A percentile compares a stretch with the other conserved stretches of the same genome.
Evolutionary conservation across 2,797 vertebrate species (phyloP).

Genomic region (Acanthurus lineatus): DNA sequence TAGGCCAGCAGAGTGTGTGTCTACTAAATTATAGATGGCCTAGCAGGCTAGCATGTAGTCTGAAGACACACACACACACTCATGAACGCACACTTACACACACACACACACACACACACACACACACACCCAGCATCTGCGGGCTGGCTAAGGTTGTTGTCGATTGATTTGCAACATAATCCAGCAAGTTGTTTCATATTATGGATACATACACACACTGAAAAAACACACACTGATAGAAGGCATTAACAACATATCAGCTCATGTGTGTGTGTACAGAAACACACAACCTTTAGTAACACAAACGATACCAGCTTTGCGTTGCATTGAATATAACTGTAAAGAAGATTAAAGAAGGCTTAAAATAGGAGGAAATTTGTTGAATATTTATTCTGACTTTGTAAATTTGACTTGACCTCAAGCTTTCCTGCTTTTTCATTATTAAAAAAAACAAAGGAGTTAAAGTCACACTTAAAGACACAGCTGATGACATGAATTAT

Average conservation of each 20-base stretch:
- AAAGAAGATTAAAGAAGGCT: background rate
- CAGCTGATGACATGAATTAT: too few species aligned
- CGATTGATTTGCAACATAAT: conserved; percentile 44
- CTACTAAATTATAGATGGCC: conserved; percentile 78
- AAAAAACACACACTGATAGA: background rate
- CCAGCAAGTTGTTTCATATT: conserved; percentile 4
- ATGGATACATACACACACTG: background rate
- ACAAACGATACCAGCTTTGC: too few species aligned
- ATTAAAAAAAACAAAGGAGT: too few species aligned
- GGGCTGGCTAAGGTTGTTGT: conserved; percentile 25
- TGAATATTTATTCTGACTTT: too few species aligned
- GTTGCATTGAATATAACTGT: too few species aligned
- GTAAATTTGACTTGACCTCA: background rate
- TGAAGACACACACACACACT: conserved; percentile 25
- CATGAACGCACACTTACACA: too few species aligned
- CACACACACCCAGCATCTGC: conserved; percentile 9
- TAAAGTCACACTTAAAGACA: too few species aligned
- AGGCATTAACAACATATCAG: too few species aligned
- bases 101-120: conserved; percentile 30
- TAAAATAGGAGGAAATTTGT: background rate
- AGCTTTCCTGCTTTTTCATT: too few species aligned
- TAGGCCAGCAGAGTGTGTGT: conserved; percentile 76
- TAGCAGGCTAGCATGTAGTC: conserved; percentile 64
- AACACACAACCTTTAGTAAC: too few species aligned
- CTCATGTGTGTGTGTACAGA: too few species aligned